Evolutionary conservation across 1,140 invertebrate species (phyloP), one percentile per base, ranked within the genome.

Genomic region (Scaptomyza pallida): DNA sequence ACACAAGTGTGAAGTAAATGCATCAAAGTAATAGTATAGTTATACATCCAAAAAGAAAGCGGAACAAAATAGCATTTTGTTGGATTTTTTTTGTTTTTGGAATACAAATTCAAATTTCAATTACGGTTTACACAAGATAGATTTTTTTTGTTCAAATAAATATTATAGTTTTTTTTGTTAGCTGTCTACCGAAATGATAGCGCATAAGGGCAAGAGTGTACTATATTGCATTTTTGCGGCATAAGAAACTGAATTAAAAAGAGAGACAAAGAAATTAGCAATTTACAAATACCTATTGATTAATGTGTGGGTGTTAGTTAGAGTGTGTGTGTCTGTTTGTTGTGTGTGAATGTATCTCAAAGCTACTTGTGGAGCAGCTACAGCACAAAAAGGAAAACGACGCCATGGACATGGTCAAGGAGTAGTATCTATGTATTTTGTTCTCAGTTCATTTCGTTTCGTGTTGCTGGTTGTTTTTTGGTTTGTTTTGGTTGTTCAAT

Each of bases 181-280:
- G 59, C 61, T 47, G 50, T 70, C 80, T 79, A 83, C 79, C 67
- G 8, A 23, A 59, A 37, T 44, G 35, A 48, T 55, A 45, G 63
- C 62, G 63, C 61, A 54, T 51, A 60, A 69, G 80, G 80, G 62
- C 76, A 81, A 81, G n/a, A n/a, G 68, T 76, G 72, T 83, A 89
- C 77, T 78, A 89, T 89, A 89, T 77, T 76, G 85, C 85, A 89
- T 85, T 80, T 83, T 86, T 74, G 80, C 56, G 47, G 62, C 67
- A 68, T 43, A 21, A 10, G 23, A 56, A 30, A 71, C 33, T 16
- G 33, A 64, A 68, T 71, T n/a, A 85, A 81, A 85, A 81, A 30
- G 26, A 30, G 26, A 48, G 23, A 37, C 33, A 37, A 37, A n/a
- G n/a, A 73, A 81, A 88, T 82, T 86, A 88, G 82, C 82, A 62